Evolutionary conservation across 2,113 vertebrate species (phyloP), one percentile per base, ranked within the genome.

Genomic region (Cephalophus harveyi): DNA sequence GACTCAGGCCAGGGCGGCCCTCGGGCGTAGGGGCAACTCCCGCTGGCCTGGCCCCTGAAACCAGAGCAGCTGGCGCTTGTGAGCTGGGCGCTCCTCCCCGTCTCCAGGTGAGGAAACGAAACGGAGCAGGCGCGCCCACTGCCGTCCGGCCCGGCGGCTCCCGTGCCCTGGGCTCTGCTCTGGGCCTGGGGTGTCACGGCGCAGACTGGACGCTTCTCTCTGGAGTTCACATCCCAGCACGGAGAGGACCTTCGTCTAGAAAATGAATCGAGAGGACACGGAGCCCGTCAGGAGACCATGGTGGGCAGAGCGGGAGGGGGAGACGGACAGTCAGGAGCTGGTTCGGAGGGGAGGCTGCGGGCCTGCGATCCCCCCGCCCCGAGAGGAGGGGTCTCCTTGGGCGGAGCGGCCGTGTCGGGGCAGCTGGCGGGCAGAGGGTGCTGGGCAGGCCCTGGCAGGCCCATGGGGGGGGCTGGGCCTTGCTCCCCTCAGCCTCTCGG

Each of bases 111-210:
- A 23, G 67, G n/a, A 40, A 36, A 2, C 0, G n/a, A 40, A 36
- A 2, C 0, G 9, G 33, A 71, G n/a, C n/a, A 5, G 17, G 8
- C 0, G 5, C 0, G 67, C 67, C 67, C 7, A 0, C 33, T 4
- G 7, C 6, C 9, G 16, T n/a, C 33, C 2, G 1, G 67, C 67
- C 10, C 1, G 19, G 19, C 0, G 2, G 4, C 67, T 6, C 19
- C n/a, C 9, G 0, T n/a, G n/a, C n/a, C n/a, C n/a, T 11, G 10
- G 67, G n/a, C 67, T 12, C 67, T 23, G 67, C 67, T 40, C 19
- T 23, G 67, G 67, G 67, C 67, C 19, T 71, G 67, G 19, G n/a
- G n/a, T 0, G 2, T 71, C 67, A 6, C 5, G 10, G 67, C 0
- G 4, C 1, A 10, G n/a, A 40, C 67, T 71, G n/a, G 67, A 71